These are phyloP conservation scores for Sardinella longiceps DNA, from an alignment of 2,797 vertebrate species.

Conservation along the genomic window DNA sequence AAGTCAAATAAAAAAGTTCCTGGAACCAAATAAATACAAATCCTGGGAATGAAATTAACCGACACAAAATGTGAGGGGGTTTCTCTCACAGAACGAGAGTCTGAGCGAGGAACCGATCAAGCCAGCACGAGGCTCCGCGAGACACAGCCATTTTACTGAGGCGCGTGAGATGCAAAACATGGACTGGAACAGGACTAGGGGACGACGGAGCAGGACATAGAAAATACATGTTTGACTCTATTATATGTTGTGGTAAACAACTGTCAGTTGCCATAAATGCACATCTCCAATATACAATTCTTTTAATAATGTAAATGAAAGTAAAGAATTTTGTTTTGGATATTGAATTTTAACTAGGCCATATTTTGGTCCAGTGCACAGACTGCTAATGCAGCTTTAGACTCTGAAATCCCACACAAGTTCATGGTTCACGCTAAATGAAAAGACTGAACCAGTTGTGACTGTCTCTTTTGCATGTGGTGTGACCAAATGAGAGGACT, in stretches of 20 bases:
- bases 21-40: conserved; percentile 73
- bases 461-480: conserved; percentile 57
- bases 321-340: neutral
- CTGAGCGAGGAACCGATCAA: conserved; percentile 86
- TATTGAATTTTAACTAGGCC: neutral
- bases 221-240: neutral
- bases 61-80: conserved; percentile 70
- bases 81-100: conserved; percentile 82
- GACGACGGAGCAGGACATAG: neutral
- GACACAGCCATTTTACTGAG: conserved; percentile 88
- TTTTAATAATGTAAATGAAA: neutral
- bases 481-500: conserved; percentile 63
- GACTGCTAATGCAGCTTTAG: neutral
- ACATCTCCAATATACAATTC: neutral
- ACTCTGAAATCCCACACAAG: conserved; percentile 9
- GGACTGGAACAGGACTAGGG: conserved; percentile 73
- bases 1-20: conserved; percentile 68
- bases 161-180: conserved; percentile 81
- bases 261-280: neutral
- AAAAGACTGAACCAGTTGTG: conserved; percentile 7
- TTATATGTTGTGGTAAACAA: neutral
- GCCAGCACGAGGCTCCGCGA: conserved; percentile 98
- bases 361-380: neutral
- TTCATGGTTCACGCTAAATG: conserved; percentile 21
- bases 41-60: conserved; percentile 71